Percentiles rank a stretch among this genome's conserved stretches.
These are phyloP conservation scores for Steromphala cineraria DNA, from an alignment of 2,888 invertebrate species.

Conservation along the genomic window DNA sequence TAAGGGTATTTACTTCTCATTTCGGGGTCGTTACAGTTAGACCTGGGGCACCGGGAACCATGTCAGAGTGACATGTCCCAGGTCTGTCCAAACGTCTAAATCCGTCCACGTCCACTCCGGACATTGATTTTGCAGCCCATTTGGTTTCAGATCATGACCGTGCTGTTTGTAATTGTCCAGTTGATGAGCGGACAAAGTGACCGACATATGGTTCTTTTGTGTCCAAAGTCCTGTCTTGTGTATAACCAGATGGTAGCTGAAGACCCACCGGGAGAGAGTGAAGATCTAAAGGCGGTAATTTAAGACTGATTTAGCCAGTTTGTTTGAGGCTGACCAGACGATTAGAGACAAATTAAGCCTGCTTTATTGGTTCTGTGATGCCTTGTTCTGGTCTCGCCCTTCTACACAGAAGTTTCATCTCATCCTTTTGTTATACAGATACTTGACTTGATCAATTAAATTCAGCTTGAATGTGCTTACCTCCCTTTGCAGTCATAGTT, in stretches of 20 bases:
- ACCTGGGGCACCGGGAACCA: background rate
- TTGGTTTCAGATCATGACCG: slow-evolving; percentile 4
- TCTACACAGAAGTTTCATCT: background rate
- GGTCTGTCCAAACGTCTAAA: background rate
- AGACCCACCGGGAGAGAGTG: background rate
- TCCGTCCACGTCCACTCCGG: background rate
- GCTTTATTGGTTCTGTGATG: background rate
- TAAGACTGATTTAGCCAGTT: slow-evolving; percentile 11
- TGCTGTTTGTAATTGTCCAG: slow-evolving; percentile 17
- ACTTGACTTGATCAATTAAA: background rate
- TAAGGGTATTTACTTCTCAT: background rate
- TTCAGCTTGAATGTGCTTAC: background rate
- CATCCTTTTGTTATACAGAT: background rate
- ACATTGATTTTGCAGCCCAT: background rate
- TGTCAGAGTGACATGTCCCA: slow-evolving; percentile 1
- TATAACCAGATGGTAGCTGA: background rate
- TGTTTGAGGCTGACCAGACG: background rate
- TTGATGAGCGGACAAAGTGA: slow-evolving; percentile 18
- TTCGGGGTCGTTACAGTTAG: background rate
- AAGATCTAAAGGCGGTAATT: background rate
- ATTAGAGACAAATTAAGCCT: slow-evolving; percentile 1
- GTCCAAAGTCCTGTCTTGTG: background rate
- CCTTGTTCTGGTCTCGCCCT: background rate
- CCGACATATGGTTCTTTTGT: slow-evolving; percentile 24
- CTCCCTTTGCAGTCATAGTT: background rate